Base-by-base conservation (phyloP, 2,113 vertebrate genomes). In the Tricholaema leucomelas region DNA sequence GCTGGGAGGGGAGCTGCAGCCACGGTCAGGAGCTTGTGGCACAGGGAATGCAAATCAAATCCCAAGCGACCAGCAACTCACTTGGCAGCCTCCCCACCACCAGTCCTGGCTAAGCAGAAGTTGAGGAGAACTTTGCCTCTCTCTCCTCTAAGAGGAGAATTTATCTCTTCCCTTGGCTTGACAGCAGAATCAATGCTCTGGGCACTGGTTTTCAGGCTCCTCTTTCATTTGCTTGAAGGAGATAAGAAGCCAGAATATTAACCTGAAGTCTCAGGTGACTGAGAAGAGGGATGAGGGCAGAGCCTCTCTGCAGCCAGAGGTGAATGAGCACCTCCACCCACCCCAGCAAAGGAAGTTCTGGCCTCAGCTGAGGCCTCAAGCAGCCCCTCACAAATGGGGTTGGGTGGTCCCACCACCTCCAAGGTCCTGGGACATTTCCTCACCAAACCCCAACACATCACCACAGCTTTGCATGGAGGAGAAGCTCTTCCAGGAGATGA, bases 401-500 rank as follows among this genome's bases (percentile, higher is more conserved):
- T 59, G 54, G 33, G 19, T 12, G 28, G n/a, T 36, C 23, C 23
- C 30, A 23, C 2, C 2, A 0, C 31, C 38, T n/a, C 35, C 54
- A 5, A 35, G 33, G 38, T 7, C 2, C 0, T 7, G 21, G 14
- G 52, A 27, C 58, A 6, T 18, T 17, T 25, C 59, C 40, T 66
- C 2, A 0, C 6, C 3, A 1, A 46, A 27, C 25, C 64, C 52
- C 0, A 0, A 54, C n/a, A 52, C 5, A 46, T 5, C 50, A 38
- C 36, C 66, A 36, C 35, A 76, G 38, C 46, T 71, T n/a, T 8
- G 23, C 6, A 2, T 4, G 6, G 17, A 15, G 31, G 17, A 72
- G 13, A 9, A 72, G 35, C 31, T 50, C 33, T 59, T 36, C 50
- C 4, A 0, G 2, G 0, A n/a, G 52, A 61, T 30, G 40, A 23